Conservation (phyloP, 2,113 vertebrate species). For the Paracanthobrama guichenoti region DNA sequence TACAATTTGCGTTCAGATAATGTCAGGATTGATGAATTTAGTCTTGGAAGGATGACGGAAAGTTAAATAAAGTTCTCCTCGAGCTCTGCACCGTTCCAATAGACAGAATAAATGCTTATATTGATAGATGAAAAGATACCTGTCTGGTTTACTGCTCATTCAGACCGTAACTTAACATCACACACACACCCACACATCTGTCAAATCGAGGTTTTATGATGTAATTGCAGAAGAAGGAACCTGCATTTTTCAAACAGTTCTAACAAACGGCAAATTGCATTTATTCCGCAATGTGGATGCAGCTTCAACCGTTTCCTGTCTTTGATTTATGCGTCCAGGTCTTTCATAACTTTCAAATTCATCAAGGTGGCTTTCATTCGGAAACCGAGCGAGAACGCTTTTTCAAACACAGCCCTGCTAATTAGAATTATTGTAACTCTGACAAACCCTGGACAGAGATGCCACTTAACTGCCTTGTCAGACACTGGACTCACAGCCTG, state of each 20-base stretch:
- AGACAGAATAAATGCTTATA: conserved; percentile 41
- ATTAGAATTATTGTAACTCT: conserved; percentile 48
- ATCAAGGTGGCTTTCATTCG: conserved; percentile 12
- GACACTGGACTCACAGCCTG: not conserved
- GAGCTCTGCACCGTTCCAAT: conserved; percentile 58
- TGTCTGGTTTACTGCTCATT: conserved; percentile 36
- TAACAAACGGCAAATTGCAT: conserved; percentile 13
- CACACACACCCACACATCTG: conserved; percentile 44
- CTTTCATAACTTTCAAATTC: conserved; percentile 19
- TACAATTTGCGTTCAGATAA: conserved; percentile 78
- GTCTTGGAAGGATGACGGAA: conserved; percentile 65
- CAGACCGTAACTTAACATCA: conserved; percentile 66
- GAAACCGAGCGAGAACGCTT: not conserved
- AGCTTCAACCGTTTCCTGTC: conserved; percentile 31
- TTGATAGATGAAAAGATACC: conserved; percentile 55
- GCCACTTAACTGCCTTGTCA: conserved; percentile 25
- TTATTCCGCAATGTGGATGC: conserved; percentile 29
- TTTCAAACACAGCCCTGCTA: conserved; percentile 27
- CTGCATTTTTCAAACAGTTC: conserved; percentile 27
- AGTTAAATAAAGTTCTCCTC: conserved; percentile 50
- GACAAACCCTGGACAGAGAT: conserved; percentile 28
- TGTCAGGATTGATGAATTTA: conserved; percentile 75
- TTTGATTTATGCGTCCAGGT: conserved; percentile 26
- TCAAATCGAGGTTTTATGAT: conserved; percentile 41
- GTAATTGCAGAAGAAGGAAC: conserved; percentile 50